Conservation (phyloP, 2,113 vertebrate genomes). For the Ranitomeya imitator region DNA sequence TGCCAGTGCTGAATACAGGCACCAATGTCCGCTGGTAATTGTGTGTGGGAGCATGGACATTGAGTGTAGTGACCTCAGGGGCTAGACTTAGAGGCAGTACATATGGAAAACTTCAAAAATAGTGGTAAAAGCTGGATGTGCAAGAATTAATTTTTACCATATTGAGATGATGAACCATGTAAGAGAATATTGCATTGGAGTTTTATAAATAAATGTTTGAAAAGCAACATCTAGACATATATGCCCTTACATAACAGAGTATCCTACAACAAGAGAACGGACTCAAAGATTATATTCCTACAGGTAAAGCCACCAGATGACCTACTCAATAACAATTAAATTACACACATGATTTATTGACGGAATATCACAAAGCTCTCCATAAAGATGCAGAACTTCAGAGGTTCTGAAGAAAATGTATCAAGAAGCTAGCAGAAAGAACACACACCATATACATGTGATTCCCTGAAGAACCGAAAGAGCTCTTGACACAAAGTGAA, state of each 20-base stretch:
- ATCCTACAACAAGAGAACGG: not conserved
- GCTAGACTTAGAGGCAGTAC: not conserved
- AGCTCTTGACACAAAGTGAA: not conserved
- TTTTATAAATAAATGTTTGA: not conserved
- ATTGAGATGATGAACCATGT: not conserved
- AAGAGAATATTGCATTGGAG: not conserved
- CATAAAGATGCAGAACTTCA: not conserved
- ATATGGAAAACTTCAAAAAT: not conserved
- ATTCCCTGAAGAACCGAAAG: not conserved
- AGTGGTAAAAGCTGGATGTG: not conserved
- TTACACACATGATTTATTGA: not conserved
- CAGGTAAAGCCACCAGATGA: not conserved
- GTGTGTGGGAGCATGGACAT: too few species aligned
- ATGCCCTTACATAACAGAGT: not conserved
- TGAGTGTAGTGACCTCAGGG: too few species aligned
- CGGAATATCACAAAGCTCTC: not conserved
- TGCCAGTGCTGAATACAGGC: too few species aligned
- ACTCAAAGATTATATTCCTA: not conserved
- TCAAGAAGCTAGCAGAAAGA: not conserved
- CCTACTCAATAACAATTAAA: not conserved
- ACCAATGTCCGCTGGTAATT: too few species aligned
- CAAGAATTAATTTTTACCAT: not conserved
- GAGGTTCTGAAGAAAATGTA: not conserved
- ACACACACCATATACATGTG: not conserved
- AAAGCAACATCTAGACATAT: not conserved